phyloP scores from a whole-genome alignment of 2,113 vertebrate species.

The Lichenostomus cassidix region DNA sequence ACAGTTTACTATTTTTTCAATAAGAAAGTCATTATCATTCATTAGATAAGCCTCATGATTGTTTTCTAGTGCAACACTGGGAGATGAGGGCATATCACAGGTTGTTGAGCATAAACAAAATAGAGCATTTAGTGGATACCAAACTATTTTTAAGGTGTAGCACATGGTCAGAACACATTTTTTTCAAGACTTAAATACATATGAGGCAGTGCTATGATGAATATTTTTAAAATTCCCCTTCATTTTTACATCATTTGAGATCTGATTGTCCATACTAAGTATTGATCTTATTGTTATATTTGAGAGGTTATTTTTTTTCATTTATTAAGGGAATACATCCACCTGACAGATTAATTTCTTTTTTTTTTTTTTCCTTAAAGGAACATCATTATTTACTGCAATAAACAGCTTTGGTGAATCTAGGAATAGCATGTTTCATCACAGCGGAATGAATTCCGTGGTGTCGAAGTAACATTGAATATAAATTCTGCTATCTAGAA shows the following conservation, averaged over 20 bases:
- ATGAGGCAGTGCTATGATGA: background rate
- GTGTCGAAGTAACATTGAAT: background rate
- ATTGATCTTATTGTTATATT: background rate
- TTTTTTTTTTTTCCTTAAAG: background rate
- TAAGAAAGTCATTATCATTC: slow-evolving; percentile 19
- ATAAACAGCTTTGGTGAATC: background rate
- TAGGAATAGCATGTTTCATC: background rate
- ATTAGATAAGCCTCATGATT: slow-evolving; percentile 31
- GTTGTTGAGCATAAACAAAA: background rate
- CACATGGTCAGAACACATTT: background rate
- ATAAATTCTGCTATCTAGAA: background rate
- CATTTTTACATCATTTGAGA: background rate
- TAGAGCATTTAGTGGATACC: background rate
- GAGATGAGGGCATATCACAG: background rate
- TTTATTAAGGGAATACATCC: background rate
- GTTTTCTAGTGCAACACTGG: background rate
- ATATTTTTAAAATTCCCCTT: background rate
- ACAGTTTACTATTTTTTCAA: slow-evolving; percentile 13
- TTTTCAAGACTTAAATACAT: background rate
- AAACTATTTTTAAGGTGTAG: background rate
- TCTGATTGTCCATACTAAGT: background rate
- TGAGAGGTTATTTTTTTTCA: background rate
- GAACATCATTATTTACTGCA: background rate
- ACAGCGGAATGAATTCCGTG: background rate
- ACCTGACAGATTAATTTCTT: background rate